phyloP scores from a whole-genome alignment of 2,113 vertebrate species.

The Scomber colias region DNA sequence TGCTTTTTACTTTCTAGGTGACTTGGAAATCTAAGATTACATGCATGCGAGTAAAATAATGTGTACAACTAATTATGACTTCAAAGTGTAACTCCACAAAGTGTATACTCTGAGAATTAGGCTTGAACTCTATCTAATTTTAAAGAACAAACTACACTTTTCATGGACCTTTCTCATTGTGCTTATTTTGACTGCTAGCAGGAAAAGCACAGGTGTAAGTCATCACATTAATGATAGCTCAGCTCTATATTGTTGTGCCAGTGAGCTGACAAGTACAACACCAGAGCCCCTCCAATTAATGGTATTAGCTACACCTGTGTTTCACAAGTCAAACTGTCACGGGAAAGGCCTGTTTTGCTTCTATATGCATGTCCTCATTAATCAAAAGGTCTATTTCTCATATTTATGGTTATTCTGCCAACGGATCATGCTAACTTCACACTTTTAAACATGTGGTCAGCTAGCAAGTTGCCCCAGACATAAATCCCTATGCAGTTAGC shows the following conservation, averaged over 20 bases:
- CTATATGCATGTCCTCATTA: too few relatives aligned
- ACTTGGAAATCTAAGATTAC: background rate
- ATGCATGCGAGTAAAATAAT: too few relatives aligned
- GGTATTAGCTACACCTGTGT: slow-evolving; percentile 31
- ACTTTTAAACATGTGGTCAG: too few relatives aligned
- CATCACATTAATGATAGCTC: background rate
- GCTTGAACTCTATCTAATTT: background rate
- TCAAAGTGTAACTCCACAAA: too few relatives aligned
- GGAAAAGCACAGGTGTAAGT: slow-evolving; percentile 30
- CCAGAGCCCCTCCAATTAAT: background rate
- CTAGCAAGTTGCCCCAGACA: too few relatives aligned
- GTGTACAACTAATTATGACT: too few relatives aligned
- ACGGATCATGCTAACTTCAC: too few relatives aligned
- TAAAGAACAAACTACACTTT: background rate
- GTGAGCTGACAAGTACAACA: background rate
- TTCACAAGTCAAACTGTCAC: background rate
- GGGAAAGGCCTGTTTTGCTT: background rate
- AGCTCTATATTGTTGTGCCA: background rate
- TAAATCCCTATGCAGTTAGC: too few relatives aligned
- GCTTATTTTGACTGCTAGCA: background rate
- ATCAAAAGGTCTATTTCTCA: background rate
- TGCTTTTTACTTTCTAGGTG: background rate
- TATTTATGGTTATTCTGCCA: too few relatives aligned
- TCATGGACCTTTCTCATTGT: background rate
- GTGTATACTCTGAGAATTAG: background rate